Evolutionary conservation across 2,797 vertebrate species (phyloP).

Genomic region (Mormyrops attenuatus): DNA sequence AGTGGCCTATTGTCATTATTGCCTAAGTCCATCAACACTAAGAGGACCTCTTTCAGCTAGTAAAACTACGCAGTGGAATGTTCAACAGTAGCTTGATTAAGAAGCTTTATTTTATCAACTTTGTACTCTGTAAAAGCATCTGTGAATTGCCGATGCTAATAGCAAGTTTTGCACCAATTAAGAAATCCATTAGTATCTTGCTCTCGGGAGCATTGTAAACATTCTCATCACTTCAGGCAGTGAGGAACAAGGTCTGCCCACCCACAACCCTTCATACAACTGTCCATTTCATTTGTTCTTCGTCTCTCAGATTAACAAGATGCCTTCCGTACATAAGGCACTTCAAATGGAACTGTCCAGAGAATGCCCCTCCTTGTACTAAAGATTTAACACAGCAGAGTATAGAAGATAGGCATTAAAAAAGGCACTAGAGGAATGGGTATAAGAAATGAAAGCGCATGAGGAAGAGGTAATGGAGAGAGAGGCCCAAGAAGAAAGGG

Average conservation of each 20-base stretch:
- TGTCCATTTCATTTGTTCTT: slow-evolving; percentile 17
- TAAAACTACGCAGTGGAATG: neutral
- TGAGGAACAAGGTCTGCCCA: neutral
- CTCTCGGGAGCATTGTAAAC: neutral
- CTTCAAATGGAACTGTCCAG: neutral
- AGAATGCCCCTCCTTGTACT: neutral
- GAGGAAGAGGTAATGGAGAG: neutral
- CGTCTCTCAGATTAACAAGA: neutral
- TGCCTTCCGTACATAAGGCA: neutral
- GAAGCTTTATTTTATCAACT: neutral
- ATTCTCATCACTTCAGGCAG: neutral
- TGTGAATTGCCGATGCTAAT: neutral
- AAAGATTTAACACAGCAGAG: neutral
- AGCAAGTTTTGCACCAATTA: slow-evolving; percentile 11
- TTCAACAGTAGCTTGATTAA: neutral
- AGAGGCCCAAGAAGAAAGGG: neutral
- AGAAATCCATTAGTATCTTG: neutral
- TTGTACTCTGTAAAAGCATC: slow-evolving; percentile 5
- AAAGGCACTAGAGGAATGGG: neutral
- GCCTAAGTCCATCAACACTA: neutral
- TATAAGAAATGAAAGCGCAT: neutral
- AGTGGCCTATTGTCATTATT: neutral
- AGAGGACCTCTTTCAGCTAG: neutral
- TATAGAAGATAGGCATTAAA: neutral
- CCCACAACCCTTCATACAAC: neutral